Base-by-base conservation (phyloP, 2,888 invertebrate species). In the Deilephila porcellus region DNA sequence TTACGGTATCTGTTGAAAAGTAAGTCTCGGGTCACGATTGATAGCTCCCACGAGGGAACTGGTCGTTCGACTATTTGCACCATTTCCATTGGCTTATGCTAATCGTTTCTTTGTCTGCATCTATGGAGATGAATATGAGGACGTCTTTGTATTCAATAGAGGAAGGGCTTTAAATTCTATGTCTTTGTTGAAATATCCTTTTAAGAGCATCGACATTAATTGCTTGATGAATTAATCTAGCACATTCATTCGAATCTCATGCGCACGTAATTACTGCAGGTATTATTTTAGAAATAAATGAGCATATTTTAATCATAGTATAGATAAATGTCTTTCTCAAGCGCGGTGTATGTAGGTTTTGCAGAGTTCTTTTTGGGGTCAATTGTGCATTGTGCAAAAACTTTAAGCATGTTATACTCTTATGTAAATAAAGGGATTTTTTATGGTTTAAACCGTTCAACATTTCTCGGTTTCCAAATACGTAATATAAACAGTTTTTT, bases 51-150 rank as follows among this genome's bases (percentile, higher is more conserved):
- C 52, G 67, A 25, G 3, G 5, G 17, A 25, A 52, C 52, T 45
- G 20, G 25, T 25, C 4, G 20, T 37, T 45, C 64, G 25, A 52
- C 52, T 67, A 67, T 64, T 64, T 25, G 25, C 17, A 52, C 67
- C 25, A 25, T 67, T 45, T 17, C 25, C 67, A 67, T 67, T 67
- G 45, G n/a, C 20, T 64, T 67, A 52, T 67, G 67, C 17, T 52
- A 67, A 67, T 67, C 6, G 14, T 20, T 25, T 14, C 25, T 5
- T 67, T 67, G 67, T 67, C 45, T 52, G 8, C 11, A 2, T 25
- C 67, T 52, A 67, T 67, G 52, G 67, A 45, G 52, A 67, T 52
- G 25, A 67, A 14, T 67, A 67, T 67, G 67, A 67, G 67, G 67
- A 67, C 45, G 25, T n/a, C n/a, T n/a, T 4, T 67, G 25, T 25